Base-by-base conservation (phyloP, 2,113 vertebrate species). In the Paralichthys olivaceus region DNA sequence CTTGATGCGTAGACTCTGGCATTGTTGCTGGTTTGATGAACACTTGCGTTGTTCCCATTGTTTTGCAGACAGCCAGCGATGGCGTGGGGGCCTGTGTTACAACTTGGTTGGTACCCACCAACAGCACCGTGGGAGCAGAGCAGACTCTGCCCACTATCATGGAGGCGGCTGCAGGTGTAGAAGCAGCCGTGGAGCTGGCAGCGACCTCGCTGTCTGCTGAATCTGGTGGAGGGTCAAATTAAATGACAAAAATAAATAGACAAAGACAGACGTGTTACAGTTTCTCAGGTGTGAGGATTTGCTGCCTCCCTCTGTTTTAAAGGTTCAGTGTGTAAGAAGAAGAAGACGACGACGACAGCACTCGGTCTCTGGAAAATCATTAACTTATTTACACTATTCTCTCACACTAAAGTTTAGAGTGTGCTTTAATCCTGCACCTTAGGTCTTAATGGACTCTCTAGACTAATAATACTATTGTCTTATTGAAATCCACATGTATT, bases 101-200 rank as follows among this genome's bases (percentile, higher is more conserved):
- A 0, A 77, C 61, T 17, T 75, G 65, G 14, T 51, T 1, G 14
- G 60, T n/a, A 5, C 45, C 76, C 53, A 81, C 55, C 26, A 80
- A 7, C 43, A 84, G 60, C 53, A 71, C 40, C 0, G 67, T 12
- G 26, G 81, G 59, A 49, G 71, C 5, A 0, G 76, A 23, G 65
- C 54, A 12, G 28, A 66, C 49, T 6, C 14, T 12, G 60, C 58
- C 15, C 1, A 76, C 43, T 47, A 70, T 2, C 72, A 34, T 0
- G 0, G 65, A 59, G 13, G 72, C 14, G 0, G 2, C 22, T 0
- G 45, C 51, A 1, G 81, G 0, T 9, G 64, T 12, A 0, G 72
- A 11, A 2, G 12, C 60, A 23, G 43, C 54, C 0, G 32, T 1
- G 14, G 81, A 56, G 25, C 12, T 2, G 9, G 37, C 14, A 7